Percentiles rank a stretch among this genome's conserved stretches.
Conservation (phyloP, 1,140 invertebrate genomes). For the Holotrichia oblita region DNA sequence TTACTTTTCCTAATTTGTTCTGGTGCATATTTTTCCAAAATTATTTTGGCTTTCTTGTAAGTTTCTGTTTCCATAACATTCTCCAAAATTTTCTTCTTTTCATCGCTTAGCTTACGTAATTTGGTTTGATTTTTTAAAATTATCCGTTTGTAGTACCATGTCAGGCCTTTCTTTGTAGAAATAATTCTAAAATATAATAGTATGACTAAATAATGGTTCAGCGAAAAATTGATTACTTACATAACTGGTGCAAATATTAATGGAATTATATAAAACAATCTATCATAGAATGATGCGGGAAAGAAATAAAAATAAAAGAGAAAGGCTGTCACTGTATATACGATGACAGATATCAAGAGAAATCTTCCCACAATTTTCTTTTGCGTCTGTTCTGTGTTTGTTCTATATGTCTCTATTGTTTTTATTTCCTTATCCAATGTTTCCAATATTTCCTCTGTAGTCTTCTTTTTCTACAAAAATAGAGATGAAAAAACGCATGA, state of each 20-base stretch:
- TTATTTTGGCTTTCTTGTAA: slow-evolving; percentile 95
- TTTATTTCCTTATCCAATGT: slow-evolving; percentile 83
- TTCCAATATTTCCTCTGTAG: slow-evolving; percentile 79
- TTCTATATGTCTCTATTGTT: slow-evolving; percentile 80
- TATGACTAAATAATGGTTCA: slow-evolving; percentile 45
- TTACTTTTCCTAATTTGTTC: slow-evolving; percentile 65
- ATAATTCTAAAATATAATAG: slow-evolving; percentile 74
- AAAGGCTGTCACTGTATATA: slow-evolving; percentile 79
- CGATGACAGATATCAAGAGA: slow-evolving; percentile 80
- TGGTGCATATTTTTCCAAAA: slow-evolving; percentile 88
- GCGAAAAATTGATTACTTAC: slow-evolving; percentile 67
- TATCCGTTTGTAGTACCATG: slow-evolving; percentile 89
- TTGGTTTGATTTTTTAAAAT: slow-evolving; percentile 80
- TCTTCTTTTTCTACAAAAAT: slow-evolving; percentile 81
- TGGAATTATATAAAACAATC: slow-evolving; percentile 76
- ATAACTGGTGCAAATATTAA: slow-evolving; percentile 79
- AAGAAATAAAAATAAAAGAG: slow-evolving; percentile 84
- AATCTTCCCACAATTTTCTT: slow-evolving; percentile 82
- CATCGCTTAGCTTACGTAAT: slow-evolving; percentile 75
- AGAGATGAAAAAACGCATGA: slow-evolving; percentile 54
- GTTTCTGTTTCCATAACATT: slow-evolving; percentile 98
- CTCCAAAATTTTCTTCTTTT: slow-evolving; percentile 91
- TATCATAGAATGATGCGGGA: slow-evolving; percentile 73
- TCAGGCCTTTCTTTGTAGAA: slow-evolving; percentile 78
- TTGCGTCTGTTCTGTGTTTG: slow-evolving; percentile 80